phyloP scores from a whole-genome alignment of 2,113 vertebrate genomes.

The Heptranchias perlo region DNA sequence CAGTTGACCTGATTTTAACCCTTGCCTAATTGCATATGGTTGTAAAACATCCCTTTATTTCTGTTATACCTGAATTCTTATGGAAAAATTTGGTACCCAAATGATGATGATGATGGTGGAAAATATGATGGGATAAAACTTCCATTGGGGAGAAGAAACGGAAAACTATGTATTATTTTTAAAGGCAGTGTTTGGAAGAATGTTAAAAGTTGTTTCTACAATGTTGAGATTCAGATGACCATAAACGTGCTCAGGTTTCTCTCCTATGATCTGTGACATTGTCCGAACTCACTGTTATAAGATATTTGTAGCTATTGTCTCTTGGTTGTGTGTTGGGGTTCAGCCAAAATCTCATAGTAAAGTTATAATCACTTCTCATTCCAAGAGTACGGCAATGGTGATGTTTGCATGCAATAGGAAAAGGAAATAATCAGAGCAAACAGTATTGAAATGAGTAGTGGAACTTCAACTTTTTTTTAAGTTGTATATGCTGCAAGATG shows the following conservation, averaged over 20 bases:
- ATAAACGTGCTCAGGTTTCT: no score
- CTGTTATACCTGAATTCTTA: not conserved
- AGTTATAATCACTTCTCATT: not conserved
- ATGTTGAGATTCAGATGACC: not conserved
- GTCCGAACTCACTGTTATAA: not conserved
- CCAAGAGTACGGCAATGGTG: not conserved
- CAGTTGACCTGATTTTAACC: not conserved
- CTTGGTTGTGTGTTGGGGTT: not conserved
- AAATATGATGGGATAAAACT: not conserved
- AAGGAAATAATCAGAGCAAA: not conserved
- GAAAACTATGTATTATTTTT: not conserved
- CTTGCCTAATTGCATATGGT: not conserved
- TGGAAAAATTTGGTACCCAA: not conserved
- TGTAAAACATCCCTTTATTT: not conserved
- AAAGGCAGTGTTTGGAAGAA: not conserved
- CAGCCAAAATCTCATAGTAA: not conserved
- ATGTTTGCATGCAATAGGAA: not conserved
- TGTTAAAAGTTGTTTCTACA: not conserved
- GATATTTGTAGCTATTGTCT: not conserved
- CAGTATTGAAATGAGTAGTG: not conserved
- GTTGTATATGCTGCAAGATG: not conserved
- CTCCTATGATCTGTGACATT: not conserved
- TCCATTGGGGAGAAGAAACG: not conserved
- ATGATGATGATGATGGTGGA: not conserved
- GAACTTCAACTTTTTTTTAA: not conserved